Base-by-base conservation (phyloP, 2,113 vertebrate species). In the Corydoras maculifer region DNA sequence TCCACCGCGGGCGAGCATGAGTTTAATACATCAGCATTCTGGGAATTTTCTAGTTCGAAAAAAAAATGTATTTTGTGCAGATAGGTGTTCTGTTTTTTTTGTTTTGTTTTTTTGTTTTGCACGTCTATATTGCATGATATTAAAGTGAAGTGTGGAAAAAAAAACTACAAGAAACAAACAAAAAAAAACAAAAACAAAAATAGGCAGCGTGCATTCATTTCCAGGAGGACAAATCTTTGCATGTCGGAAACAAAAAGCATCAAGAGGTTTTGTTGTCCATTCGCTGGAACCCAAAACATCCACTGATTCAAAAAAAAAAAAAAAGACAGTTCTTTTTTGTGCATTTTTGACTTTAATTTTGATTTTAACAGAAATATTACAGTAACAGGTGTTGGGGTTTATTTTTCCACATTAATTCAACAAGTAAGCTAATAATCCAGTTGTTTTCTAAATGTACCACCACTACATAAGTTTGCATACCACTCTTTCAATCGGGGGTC, bases 41-140 rank as follows among this genome's bases (percentile, higher is more conserved):
- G 86, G 88, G 85, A 87, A 82, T 91, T 91, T 91, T 91, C 86
- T 89, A 91, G 88, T 89, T 85, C 82, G 82, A 25, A 25, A 25
- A 25, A 73, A 90, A 88, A 81, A 89, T 88, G 89, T 91, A 89
- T 91, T 91, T 91, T 89, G 89, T 91, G 90, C 84, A 87, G 84
- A 87, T 90, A 90, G 87, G 87, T 91, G 88, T 91, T 90, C 88
- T 89, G 88, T 88, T 90, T 89, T 64, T 2, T 43, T 43, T 25
- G 18, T 25, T 43, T 43, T 43, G 35, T 43, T 43, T 43, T 4
- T 43, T 43, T 43, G 35, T 43, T 90, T 90, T 91, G 89, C 89
- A 90, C 86, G 89, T 89, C 80, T 84, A 88, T 90, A 90, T 88
- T 91, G 90, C 90, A 91, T 91, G 89, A 89, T 85, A 86, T 88